Conservation (phyloP, 2,888 invertebrate genomes). For the Ophion ellenae region DNA sequence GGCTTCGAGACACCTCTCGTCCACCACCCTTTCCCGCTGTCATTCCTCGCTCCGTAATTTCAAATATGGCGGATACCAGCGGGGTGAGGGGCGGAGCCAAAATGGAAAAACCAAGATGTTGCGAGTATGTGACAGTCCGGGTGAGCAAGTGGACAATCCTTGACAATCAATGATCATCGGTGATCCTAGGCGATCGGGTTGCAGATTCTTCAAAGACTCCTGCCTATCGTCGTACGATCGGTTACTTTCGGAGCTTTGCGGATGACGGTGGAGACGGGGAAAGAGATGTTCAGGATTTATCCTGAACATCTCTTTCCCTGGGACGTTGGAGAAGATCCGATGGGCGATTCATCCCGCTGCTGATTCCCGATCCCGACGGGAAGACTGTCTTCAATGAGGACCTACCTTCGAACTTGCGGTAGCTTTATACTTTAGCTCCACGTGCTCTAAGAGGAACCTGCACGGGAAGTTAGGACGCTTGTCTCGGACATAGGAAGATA, state of each 20-base stretch:
- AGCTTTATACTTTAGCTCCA: constrained; percentile 17
- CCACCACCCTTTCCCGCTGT: constrained; percentile 36
- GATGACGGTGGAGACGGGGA: background rate
- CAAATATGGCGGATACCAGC: constrained; percentile 40
- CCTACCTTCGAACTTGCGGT: constrained; percentile 12
- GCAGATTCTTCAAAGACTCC: background rate
- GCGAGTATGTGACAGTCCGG: background rate
- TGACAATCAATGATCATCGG: background rate
- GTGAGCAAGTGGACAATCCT: background rate
- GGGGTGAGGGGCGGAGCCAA: constrained; percentile 43
- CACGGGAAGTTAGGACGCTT: background rate
- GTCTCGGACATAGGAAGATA: constrained; percentile 5
- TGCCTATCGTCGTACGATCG: constrained; percentile 1
- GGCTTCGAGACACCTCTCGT: constrained; percentile 56
- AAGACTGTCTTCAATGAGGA: constrained; percentile 20
- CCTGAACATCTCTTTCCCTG: too few relatives aligned
- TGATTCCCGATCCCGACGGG: constrained; percentile 26
- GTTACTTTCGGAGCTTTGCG: background rate
- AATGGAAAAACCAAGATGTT: constrained; percentile 14
- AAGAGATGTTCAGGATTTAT: background rate
- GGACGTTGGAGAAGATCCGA: constrained; percentile 19
- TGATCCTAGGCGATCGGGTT: background rate
- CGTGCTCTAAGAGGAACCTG: background rate
- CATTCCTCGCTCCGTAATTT: constrained; percentile 40
- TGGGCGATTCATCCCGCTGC: constrained; percentile 33